Percentiles rank a stretch among this genome's conserved stretches.
These are phyloP conservation scores for Kryptolebias ocellatus DNA, from an alignment of 2,797 vertebrate genomes.

Conservation along the genomic window DNA sequence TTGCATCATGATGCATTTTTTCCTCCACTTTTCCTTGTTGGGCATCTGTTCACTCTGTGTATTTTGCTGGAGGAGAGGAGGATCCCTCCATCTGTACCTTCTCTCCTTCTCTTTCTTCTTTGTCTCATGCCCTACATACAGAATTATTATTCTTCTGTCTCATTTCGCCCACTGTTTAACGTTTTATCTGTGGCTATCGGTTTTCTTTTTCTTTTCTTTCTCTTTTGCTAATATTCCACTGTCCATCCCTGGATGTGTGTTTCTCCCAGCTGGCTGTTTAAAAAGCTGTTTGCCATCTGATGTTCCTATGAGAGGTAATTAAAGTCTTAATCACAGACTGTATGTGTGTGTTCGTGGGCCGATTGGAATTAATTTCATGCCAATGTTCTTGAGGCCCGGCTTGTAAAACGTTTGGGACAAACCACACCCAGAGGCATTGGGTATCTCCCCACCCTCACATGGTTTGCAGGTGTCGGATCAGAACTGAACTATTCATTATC, in stretches of 20 bases:
- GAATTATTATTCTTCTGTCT: constrained; percentile 11
- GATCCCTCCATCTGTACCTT: constrained; percentile 53
- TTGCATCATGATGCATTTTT: constrained; percentile 17
- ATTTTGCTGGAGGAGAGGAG: constrained; percentile 56
- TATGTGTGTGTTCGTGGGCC: constrained; percentile 24
- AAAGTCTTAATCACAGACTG: constrained; percentile 71
- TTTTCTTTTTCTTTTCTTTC: constrained; percentile 9
- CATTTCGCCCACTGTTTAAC: constrained; percentile 12
- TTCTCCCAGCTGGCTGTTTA: constrained; percentile 80
- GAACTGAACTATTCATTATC: constrained; percentile 20
- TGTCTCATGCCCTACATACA: constrained; percentile 55
- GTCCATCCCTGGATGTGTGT: constrained; percentile 27
- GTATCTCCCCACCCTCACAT: constrained; percentile 5
- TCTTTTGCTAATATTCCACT: constrained; percentile 16
- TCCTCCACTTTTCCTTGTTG: constrained; percentile 36
- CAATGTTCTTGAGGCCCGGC: constrained; percentile 30
- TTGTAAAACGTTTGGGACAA: constrained; percentile 42
- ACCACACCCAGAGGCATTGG: neutral
- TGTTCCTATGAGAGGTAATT: constrained; percentile 84
- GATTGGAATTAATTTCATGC: constrained; percentile 59
- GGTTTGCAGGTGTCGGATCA: constrained; percentile 28
- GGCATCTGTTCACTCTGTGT: constrained; percentile 63
- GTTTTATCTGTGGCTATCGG: constrained; percentile 11
- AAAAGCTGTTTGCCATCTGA: constrained; percentile 82
- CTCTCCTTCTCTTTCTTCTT: constrained; percentile 25